Evolutionary conservation across 1,140 invertebrate species (phyloP).

Genomic region (Brachionus angularis): DNA sequence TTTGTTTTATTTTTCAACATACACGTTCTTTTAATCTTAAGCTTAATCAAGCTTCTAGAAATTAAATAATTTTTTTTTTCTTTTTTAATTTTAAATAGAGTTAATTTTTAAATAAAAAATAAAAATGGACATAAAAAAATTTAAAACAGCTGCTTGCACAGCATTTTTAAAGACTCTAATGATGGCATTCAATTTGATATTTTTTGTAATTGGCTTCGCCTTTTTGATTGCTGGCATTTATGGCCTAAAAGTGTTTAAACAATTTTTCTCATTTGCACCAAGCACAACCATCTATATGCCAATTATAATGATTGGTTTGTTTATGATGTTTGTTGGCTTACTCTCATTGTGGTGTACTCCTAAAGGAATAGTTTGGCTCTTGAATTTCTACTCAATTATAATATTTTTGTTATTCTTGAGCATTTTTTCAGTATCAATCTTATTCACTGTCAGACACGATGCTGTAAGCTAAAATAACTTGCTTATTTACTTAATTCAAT

Average conservation of each 20-base stretch:
- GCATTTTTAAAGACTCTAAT: slow-evolving; percentile 36
- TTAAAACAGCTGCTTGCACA: slow-evolving; percentile 18
- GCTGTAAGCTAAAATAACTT: too few species aligned
- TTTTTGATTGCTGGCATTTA: slow-evolving; percentile 5
- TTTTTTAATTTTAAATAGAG: too few species aligned
- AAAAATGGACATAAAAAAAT: slow-evolving; percentile 22
- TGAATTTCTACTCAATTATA: slow-evolving; percentile 1
- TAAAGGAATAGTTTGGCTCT: slow-evolving; percentile 24
- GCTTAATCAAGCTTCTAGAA: too few species aligned
- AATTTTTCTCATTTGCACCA: slow-evolving; percentile 32
- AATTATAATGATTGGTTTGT: neutral
- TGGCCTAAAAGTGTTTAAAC: slow-evolving; percentile 1
- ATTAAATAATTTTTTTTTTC: too few species aligned
- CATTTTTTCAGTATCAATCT: slow-evolving; percentile 10
- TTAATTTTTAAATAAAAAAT: too few species aligned
- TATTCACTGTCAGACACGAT: slow-evolving; percentile 26
- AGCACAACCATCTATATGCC: slow-evolving; percentile 13
- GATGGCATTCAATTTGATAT: slow-evolving; percentile 28
- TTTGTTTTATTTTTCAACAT: too few species aligned
- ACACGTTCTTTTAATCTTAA: too few species aligned
- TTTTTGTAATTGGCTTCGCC: slow-evolving; percentile 14
- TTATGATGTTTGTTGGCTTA: slow-evolving; percentile 39
- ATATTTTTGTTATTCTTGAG: slow-evolving; percentile 26
- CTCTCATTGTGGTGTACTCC: slow-evolving; percentile 33
- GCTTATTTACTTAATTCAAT: too few species aligned